phyloP scores from a whole-genome alignment of 2,797 vertebrate species.

The Pantherophis vulpinus region DNA sequence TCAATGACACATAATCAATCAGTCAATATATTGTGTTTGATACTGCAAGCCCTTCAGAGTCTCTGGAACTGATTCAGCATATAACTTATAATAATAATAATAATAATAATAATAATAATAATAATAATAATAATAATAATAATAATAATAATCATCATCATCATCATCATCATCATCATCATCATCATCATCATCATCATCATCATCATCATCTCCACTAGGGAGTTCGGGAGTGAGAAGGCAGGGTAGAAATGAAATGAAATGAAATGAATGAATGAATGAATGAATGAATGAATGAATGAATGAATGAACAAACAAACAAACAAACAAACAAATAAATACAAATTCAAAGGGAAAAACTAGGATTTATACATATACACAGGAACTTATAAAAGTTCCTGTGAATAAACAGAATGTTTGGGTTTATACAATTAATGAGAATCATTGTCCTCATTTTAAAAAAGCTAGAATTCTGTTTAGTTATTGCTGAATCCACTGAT shows the following conservation, averaged over 20 bases:
- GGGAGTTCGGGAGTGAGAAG: neutral
- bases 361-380: neutral
- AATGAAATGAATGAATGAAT: neutral
- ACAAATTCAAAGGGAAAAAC: neutral
- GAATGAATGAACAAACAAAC: accelerated
- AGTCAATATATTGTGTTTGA: neutral
- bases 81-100: neutral
- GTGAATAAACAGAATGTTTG: neutral
- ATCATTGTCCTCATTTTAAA: neutral
- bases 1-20: neutral
- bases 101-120: no score
- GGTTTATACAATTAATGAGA: neutral
- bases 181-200: no score
- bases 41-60: neutral
- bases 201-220: no score
- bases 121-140: no score
- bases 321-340: no score
- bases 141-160: no score
- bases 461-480: neutral
- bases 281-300: no score
- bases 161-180: no score
- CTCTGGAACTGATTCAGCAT: neutral
- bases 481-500: neutral
- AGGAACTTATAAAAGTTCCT: neutral
- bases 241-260: neutral